phyloP scores from a whole-genome alignment of 2,113 vertebrate genomes.

The Mystacornis crossleyi region DNA sequence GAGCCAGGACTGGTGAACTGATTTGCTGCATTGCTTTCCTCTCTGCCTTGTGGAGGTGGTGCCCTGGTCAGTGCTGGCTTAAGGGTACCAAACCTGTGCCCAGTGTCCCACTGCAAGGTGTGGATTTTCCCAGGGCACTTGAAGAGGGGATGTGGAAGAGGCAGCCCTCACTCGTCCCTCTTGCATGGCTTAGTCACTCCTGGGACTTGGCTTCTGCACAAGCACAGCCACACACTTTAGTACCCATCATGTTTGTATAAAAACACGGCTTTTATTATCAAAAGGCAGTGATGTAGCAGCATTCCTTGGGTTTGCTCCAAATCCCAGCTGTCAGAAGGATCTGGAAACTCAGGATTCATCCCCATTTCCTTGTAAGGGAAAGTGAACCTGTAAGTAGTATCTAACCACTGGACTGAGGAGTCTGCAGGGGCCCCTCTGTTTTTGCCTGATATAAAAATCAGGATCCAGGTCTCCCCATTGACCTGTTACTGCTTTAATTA shows the following conservation, averaged over 20 bases:
- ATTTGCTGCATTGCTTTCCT: neutral
- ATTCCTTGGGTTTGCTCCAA: neutral
- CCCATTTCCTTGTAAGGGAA: neutral
- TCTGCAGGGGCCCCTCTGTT: neutral
- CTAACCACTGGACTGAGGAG: neutral
- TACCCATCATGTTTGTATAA: neutral
- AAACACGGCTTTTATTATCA: neutral
- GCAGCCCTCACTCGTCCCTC: neutral
- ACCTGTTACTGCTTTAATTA: neutral
- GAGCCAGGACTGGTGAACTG: neutral
- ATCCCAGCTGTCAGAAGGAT: neutral
- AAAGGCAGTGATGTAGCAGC: neutral
- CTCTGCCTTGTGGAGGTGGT: neutral
- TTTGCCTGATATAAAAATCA: neutral
- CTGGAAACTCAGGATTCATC: neutral
- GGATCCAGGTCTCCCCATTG: neutral
- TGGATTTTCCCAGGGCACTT: neutral
- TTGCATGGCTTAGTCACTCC: fast-evolving
- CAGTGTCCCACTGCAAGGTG: neutral
- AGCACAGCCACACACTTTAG: neutral
- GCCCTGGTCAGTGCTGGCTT: neutral
- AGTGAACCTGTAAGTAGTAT: neutral
- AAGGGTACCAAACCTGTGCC: neutral
- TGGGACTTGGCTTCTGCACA: neutral
- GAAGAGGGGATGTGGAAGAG: neutral